Evolutionary conservation across 1,140 invertebrate genomes (phyloP).

Genomic region (Drosophila repleta): DNA sequence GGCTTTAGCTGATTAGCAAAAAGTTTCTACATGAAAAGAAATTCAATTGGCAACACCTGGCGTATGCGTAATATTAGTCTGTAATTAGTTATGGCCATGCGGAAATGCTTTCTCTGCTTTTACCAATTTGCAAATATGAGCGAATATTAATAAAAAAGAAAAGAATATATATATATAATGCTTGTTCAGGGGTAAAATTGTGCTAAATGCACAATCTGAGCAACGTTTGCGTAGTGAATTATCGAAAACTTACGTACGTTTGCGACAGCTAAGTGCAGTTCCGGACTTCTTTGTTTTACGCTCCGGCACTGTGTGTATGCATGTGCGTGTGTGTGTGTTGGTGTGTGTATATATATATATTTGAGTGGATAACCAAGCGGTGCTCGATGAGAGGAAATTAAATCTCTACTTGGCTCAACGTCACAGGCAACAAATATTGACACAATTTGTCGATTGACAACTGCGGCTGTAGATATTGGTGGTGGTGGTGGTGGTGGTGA

Average conservation of each 20-base stretch:
- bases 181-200: not conserved
- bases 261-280: conserved; percentile 13
- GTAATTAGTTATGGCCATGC: not conserved
- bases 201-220: not conserved
- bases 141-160: not conserved
- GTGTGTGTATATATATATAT: conserved; percentile 14
- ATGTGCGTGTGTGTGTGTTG: not conserved
- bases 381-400: conserved; percentile 75
- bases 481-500: not conserved
- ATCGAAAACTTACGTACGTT: not conserved
- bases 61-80: conserved; percentile 35
- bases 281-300: conserved; percentile 12
- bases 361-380: conserved; percentile 27
- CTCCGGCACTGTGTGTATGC: not conserved
- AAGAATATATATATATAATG: not conserved
- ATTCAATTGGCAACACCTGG: conserved; percentile 9
- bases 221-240: not conserved
- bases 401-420: conserved; percentile 72
- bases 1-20: not conserved
- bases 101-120: not conserved
- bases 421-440: conserved; percentile 76
- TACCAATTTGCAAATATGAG: not conserved
- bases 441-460: conserved; percentile 71
- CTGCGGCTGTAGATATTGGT: conserved; percentile 20
- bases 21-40: not conserved